Conservation (phyloP, 2,797 vertebrate species). For the Ctenopoma kingsleyae region DNA sequence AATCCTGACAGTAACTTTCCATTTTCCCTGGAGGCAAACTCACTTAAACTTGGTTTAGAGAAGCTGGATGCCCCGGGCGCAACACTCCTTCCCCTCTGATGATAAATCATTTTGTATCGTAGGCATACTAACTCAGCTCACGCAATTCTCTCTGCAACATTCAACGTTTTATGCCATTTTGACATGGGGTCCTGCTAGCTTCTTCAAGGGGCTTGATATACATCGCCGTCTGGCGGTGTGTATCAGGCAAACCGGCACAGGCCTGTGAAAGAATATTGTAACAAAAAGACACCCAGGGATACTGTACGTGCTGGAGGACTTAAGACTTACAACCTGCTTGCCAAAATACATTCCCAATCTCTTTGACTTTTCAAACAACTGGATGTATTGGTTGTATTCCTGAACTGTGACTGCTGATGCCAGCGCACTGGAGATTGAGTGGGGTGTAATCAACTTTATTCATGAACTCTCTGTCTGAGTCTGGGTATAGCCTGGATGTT, state of each 20-base stretch:
- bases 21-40: neutral
- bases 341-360: conserved; percentile 43
- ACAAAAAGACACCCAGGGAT: neutral
- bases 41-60: conserved; percentile 1
- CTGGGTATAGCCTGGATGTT: conserved; percentile 61
- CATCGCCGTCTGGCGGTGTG: neutral
- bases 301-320: conserved; percentile 6
- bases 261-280: neutral
- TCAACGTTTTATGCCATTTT: conserved; percentile 3
- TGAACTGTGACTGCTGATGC: conserved; percentile 55
- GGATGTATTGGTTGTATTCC: conserved; percentile 30
- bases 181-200: conserved; percentile 35
- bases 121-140: conserved; percentile 8
- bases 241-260: conserved; percentile 1
- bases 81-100: neutral
- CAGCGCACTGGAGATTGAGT: conserved; percentile 43
- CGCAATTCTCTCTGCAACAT: conserved; percentile 13
- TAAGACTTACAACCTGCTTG: neutral
- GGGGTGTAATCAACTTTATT: conserved; percentile 46
- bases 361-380: conserved; percentile 22
- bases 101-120: neutral
- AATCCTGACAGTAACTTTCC: conserved; percentile 28
- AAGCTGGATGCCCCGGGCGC: conserved; percentile 10
- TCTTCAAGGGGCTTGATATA: conserved; percentile 23
- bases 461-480: conserved; percentile 47